Evolutionary conservation across 2,797 vertebrate species (phyloP), one percentile per base, ranked within the genome.

Genomic region (Allobates femoralis): DNA sequence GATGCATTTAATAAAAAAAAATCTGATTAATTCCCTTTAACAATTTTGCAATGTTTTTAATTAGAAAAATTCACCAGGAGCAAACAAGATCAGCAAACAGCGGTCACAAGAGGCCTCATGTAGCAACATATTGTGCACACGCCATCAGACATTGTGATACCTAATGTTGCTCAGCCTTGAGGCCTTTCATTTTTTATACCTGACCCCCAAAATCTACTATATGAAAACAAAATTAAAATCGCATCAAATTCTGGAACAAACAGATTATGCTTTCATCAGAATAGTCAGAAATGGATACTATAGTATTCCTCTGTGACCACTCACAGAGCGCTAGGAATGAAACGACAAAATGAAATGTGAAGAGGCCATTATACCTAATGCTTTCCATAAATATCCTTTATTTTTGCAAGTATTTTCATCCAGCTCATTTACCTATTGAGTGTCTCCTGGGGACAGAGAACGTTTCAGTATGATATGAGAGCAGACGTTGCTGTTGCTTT

Each of bases 381-480:
- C 75, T 78, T 85, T 69, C 62, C 83, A 85, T 55, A 85, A 85
- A 85, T 77, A 85, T 69, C 46, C 79, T 53, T 62, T n/a, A n/a
- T n/a, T 60, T 53, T 78, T 85, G 50, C 16, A 51, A 78, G 60
- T 85, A 67, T 67, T 67, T 77, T 78, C 41, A 66, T 64, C 46
- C 83, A 85, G 74, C 23, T 85, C 34, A 78, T 85, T 77, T 85
- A 56, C 60, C 50, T 78, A 26, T 77, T 62, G 41, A 53, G 73
- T 76, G 21, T 67, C 50, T 67, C 60, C 75, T 69, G 83, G 74
- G 83, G 62, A 53, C 23, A 18, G 21, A 15, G 23, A 51, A 74
- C 32, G n/a, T 50, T 62, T 7, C 21, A 53, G 71, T 83, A 83
- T 58, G 12, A 16, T 12, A 41, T 26, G 46, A 74, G 37, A 46